Base-by-base conservation (phyloP, 2,113 vertebrate genomes). In the Mirza zaza region DNA sequence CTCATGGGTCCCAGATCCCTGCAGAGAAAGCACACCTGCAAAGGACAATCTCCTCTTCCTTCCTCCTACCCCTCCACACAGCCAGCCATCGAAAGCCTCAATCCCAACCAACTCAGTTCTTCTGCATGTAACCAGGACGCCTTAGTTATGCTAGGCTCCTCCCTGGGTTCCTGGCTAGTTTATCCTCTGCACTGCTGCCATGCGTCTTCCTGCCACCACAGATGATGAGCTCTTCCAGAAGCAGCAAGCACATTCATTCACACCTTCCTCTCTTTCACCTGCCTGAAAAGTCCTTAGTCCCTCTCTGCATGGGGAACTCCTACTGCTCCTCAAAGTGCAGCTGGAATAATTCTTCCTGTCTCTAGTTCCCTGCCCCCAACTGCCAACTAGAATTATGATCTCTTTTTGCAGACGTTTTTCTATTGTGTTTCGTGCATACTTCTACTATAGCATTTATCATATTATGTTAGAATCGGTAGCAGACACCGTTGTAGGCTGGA, bases 51-150 rank as follows among this genome's bases (percentile, higher is more conserved):
- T 36, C 70, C 61, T 29, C 48, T 52, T 17, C 23, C 8, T 59
- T 12, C 5, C 0, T 2, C 12, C 23, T 10, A 12, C 21, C 2
- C 15, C n/a, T 75, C 61, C 45, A 7, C 23, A 48, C 0, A 55
- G 36, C 17, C 80, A 34, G 67, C 42, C n/a, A 15, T 18, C 18
- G 0, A 23, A 0, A 20, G 50, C 61, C 86, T 55, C 55, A 23
- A 57, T 34, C 36, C 36, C 63, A 42, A 52, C 3, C 34, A 86
- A 18, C 76, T 9, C 21, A 21, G 3, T 68, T 59, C 32, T 91
- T 82, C 15, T 61, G 59, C 71, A 25, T 52, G 27, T 18, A 68
- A 89, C 52, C 70, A 84, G 25, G 61, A 48, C 8, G 25, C 67
- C 6, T 90, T 39, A 59, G 75, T 77, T n/a, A 18, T 3, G 5